These are phyloP conservation scores for Drepana arcuata DNA, from an alignment of 1,140 invertebrate genomes.

Conservation along the genomic window DNA sequence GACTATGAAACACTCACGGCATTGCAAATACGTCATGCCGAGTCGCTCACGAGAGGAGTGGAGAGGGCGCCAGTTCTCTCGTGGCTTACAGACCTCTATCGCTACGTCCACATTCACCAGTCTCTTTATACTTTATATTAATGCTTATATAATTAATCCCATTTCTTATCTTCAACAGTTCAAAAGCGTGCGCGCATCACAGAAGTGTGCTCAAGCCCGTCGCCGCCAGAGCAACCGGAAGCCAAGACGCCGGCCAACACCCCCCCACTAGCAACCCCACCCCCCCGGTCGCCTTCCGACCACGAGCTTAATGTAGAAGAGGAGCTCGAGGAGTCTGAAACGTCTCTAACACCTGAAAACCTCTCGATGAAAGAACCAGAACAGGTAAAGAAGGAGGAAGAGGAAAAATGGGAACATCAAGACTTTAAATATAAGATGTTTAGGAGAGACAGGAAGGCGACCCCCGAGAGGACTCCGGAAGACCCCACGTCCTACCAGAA, in stretches of 20 bases:
- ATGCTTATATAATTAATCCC: background rate
- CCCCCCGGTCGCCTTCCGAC: constrained; percentile 55
- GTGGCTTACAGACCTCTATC: too few relatives aligned
- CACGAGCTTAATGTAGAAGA: constrained; percentile 69
- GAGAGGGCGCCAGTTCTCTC: too few relatives aligned
- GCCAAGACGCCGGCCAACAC: constrained; percentile 40
- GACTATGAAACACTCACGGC: too few relatives aligned
- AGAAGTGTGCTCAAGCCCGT: constrained; percentile 50
- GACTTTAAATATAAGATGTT: constrained; percentile 51
- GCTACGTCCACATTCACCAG: too few relatives aligned
- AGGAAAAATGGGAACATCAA: constrained; percentile 56
- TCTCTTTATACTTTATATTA: background rate
- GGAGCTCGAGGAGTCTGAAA: constrained; percentile 59
- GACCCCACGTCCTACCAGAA: constrained; percentile 49
- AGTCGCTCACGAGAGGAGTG: too few relatives aligned
- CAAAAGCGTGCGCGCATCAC: constrained; percentile 60
- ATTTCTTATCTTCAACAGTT: constrained; percentile 46
- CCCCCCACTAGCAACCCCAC: constrained; percentile 38
- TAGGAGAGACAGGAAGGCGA: constrained; percentile 35
- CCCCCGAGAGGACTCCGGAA: constrained; percentile 22
- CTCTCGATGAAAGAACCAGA: constrained; percentile 62
- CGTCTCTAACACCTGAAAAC: constrained; percentile 65
- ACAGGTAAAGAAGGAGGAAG: constrained; percentile 54
- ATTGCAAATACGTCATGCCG: too few relatives aligned
- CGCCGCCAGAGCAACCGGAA: constrained; percentile 31